Percentiles rank a stretch among this genome's conserved stretches.
Conservation (phyloP, 2,797 vertebrate species). For the Phalanger gymnotis region DNA sequence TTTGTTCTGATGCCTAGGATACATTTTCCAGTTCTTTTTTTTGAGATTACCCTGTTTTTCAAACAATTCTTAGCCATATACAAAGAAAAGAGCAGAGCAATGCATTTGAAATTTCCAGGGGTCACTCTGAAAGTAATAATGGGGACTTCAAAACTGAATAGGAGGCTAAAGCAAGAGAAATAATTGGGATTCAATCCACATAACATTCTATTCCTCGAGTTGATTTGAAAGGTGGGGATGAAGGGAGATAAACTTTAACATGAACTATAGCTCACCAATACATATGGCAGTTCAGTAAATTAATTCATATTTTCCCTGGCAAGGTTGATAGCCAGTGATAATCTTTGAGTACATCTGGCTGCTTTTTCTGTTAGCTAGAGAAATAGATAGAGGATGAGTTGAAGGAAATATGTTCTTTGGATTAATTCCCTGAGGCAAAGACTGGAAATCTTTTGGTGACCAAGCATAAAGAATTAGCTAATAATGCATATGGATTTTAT, state of each 20-base stretch:
- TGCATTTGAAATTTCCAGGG: slow-evolving; percentile 35
- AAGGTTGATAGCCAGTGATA: slow-evolving; percentile 6
- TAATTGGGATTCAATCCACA: slow-evolving; percentile 49
- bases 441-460: not conserved
- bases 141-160: slow-evolving; percentile 54
- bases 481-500: slow-evolving; percentile 28
- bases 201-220: slow-evolving; percentile 48
- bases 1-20: not conserved
- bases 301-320: not conserved
- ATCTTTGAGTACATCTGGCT: slow-evolving; percentile 36
- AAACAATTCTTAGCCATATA: not conserved
- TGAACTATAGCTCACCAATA: slow-evolving; percentile 36
- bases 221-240: slow-evolving; percentile 25
- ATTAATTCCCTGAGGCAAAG: not conserved
- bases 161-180: slow-evolving; percentile 38
- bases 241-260: slow-evolving; percentile 36
- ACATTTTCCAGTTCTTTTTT: not conserved
- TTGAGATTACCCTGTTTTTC: not conserved
- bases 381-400: not conserved
- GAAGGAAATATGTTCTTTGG: not conserved
- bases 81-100: not conserved
- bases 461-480: not conserved
- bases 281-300: not conserved
- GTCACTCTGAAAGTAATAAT: slow-evolving; percentile 51
- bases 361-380: not conserved